Evolutionary conservation across 2,113 vertebrate species (phyloP).

Genomic region (Sceloporus tristichus): DNA sequence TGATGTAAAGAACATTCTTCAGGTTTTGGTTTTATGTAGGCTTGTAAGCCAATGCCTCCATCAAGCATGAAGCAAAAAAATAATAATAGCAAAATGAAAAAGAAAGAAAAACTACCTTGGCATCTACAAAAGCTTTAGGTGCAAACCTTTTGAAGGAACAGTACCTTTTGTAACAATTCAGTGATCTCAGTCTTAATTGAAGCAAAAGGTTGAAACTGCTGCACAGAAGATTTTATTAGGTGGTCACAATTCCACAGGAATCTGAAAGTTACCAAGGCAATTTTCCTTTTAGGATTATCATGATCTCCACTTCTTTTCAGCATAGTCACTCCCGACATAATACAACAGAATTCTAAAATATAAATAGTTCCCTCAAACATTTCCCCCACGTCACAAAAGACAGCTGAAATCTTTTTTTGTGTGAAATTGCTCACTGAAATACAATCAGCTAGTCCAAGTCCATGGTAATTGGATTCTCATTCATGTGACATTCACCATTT

Average conservation of each 20-base stretch:
- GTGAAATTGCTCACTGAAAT: conserved; percentile 53
- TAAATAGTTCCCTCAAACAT: conserved; percentile 78
- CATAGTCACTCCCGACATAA: conserved; percentile 63
- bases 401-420: conserved; percentile 73
- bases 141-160: conserved; percentile 73
- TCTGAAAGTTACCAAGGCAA: conserved; percentile 85
- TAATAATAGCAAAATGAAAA: conserved; percentile 71
- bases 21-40: conserved; percentile 43
- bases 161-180: conserved; percentile 68
- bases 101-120: conserved; percentile 82
- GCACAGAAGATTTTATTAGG: conserved; percentile 80
- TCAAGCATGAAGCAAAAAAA: conserved; percentile 51
- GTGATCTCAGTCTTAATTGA: conserved; percentile 73
- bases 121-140: conserved; percentile 73
- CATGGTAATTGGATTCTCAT: conserved; percentile 76
- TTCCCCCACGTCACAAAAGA: conserved; percentile 63
- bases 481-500: conserved; percentile 78
- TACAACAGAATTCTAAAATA: conserved; percentile 78
- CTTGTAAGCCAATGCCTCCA: conserved; percentile 65
- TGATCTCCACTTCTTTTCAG: conserved; percentile 68
- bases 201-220: conserved; percentile 73
- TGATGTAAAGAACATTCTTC: conserved; percentile 51
- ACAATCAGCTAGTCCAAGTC: conserved; percentile 79
- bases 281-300: conserved; percentile 82
- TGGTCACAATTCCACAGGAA: conserved; percentile 89